A percentile compares a stretch with the other conserved stretches of the same genome.
Conservation (phyloP, 2,797 vertebrate genomes). For the Enteromius viviparus region DNA sequence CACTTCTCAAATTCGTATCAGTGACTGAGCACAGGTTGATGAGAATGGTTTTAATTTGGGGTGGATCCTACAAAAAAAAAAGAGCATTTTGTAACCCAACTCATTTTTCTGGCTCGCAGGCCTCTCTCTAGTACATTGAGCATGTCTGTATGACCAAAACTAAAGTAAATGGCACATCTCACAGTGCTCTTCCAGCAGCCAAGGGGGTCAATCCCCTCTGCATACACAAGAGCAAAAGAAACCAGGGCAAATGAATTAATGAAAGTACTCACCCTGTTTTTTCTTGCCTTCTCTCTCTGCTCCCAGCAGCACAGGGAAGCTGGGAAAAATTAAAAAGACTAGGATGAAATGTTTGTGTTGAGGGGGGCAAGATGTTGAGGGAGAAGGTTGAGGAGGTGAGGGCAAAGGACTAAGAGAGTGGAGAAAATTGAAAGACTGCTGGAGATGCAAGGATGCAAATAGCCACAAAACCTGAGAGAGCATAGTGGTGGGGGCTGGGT, state of each 20-base stretch:
- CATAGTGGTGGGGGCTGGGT: constrained; percentile 67
- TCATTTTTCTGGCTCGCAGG: constrained; percentile 76
- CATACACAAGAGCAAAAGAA: constrained; percentile 54
- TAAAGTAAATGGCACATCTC: constrained; percentile 48
- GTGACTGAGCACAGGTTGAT: not conserved
- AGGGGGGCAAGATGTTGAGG: constrained; percentile 77
- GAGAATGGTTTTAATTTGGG: not conserved
- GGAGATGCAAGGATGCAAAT: constrained; percentile 82
- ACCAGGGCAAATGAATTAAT: constrained; percentile 59
- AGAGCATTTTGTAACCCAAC: constrained; percentile 34
- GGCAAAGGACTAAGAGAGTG: constrained; percentile 88
- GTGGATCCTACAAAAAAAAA: not conserved
- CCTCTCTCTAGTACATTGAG: constrained; percentile 24
- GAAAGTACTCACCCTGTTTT: constrained; percentile 48
- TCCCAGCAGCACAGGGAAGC: constrained; percentile 83
- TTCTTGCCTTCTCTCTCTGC: constrained; percentile 46
- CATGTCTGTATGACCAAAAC: constrained; percentile 42
- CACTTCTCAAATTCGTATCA: not conserved
- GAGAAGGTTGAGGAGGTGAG: constrained; percentile 77
- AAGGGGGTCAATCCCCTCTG: constrained; percentile 39
- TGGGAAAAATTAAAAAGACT: constrained; percentile 89
- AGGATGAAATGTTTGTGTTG: constrained; percentile 92
- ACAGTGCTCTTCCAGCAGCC: constrained; percentile 58
- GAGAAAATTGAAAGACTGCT: constrained; percentile 90
- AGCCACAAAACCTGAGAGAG: constrained; percentile 87